phyloP scores from a whole-genome alignment of 2,888 invertebrate genomes.

The Drosophila stalkeri region DNA sequence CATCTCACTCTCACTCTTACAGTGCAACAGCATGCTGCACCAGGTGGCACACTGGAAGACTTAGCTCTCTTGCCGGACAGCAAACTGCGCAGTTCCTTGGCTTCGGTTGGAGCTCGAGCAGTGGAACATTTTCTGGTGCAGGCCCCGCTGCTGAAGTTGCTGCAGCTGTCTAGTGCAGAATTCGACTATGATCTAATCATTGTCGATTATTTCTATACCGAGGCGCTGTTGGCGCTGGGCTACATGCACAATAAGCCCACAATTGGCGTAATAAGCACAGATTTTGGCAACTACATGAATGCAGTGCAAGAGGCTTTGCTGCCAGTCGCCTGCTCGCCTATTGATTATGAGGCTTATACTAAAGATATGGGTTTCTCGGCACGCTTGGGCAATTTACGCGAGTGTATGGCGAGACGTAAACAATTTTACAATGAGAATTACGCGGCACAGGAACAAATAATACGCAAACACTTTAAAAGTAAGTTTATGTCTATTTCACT shows the following conservation, averaged over 20 bases:
- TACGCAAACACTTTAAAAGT: constrained; percentile 82
- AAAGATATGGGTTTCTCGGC: constrained; percentile 85
- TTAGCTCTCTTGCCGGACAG: constrained; percentile 55
- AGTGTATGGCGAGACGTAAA: constrained; percentile 78
- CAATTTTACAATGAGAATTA: constrained; percentile 78
- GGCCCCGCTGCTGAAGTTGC: constrained; percentile 58
- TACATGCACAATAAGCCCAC: constrained; percentile 84
- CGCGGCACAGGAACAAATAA: constrained; percentile 80
- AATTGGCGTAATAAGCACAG: constrained; percentile 84
- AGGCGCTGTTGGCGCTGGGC: constrained; percentile 84
- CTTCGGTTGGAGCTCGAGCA: constrained; percentile 72
- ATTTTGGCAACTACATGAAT: constrained; percentile 85
- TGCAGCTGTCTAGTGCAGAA: constrained; percentile 75
- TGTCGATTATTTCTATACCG: constrained; percentile 85
- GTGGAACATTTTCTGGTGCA: constrained; percentile 80
- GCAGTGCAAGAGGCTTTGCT: constrained; percentile 85
- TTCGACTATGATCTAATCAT: constrained; percentile 85
- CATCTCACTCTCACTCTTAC: background rate
- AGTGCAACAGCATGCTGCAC: constrained; percentile 69
- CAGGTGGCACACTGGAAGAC: constrained; percentile 60
- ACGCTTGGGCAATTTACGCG: constrained; percentile 86
- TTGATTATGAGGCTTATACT: constrained; percentile 82
- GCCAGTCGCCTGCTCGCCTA: constrained; percentile 86
- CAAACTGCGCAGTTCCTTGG: constrained; percentile 74
- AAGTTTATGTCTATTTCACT: constrained; percentile 23